Conservation (phyloP, 2,797 vertebrate species). For the Argentina silus region DNA sequence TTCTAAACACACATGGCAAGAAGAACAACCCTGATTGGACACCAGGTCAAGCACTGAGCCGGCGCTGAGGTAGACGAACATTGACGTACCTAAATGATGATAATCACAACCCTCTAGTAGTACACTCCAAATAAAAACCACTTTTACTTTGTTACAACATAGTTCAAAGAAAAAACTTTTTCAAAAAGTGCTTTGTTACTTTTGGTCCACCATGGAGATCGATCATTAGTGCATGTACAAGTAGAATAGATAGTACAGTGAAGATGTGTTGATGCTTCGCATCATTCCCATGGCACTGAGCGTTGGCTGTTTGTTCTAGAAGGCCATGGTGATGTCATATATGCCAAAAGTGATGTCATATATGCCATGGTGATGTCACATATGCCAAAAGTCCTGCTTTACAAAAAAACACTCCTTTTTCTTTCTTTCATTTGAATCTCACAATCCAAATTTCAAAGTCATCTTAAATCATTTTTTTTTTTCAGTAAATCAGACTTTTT, state of each 20-base stretch:
- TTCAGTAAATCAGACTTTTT: constrained; percentile 28
- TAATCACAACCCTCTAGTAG: constrained; percentile 77
- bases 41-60: constrained; percentile 92
- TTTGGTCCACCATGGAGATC: constrained; percentile 89
- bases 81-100: constrained; percentile 86
- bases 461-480: constrained; percentile 63
- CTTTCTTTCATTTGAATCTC: not conserved
- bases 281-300: constrained; percentile 77
- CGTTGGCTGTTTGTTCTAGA: constrained; percentile 74
- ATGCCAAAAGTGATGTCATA: constrained; percentile 45
- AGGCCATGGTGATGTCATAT: constrained; percentile 49
- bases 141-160: constrained; percentile 83
- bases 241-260: constrained; percentile 76
- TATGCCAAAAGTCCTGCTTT: constrained; percentile 60
- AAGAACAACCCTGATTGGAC: constrained; percentile 87
- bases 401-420: not conserved
- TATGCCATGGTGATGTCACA: no score
- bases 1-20: constrained; percentile 82
- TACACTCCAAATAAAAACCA: constrained; percentile 77
- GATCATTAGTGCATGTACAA: constrained; percentile 91
- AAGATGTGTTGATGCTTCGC: constrained; percentile 57
- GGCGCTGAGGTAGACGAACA: constrained; percentile 99
- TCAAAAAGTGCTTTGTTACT: constrained; percentile 81
- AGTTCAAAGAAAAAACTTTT: constrained; percentile 76
- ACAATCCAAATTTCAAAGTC: constrained; percentile 45